Base-by-base conservation (phyloP, 2,888 invertebrate species). In the Sarcophaga variegata region DNA sequence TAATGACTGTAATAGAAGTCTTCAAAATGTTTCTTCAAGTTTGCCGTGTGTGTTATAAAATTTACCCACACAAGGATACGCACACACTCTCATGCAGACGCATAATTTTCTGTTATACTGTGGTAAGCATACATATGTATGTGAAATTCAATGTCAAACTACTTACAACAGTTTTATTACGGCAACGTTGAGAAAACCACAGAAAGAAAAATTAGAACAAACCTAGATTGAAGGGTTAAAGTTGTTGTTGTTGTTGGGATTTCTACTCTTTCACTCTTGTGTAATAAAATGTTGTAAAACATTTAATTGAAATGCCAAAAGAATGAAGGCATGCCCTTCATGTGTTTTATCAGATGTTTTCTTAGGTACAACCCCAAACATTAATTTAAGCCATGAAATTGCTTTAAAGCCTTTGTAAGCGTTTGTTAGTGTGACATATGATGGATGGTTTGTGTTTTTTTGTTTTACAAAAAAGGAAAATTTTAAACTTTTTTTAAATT, bases 261-360 rank as follows among this genome's bases (percentile, higher is more conserved):
- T 49, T 14, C 12, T 2, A 49, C 49, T 14, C 4, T 49, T 49
- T 49, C 2, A 49, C 49, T 49, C 37, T 37, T 8, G 8, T 54
- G 54, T 54, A 54, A 54, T 54, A 54, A 54, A 54, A 54, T 54
- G 54, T 54, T 54, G 54, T 54, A 54, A 54, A 54, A 54, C 54
- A 54, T 54, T 54, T 54, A 54, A 54, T 54, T 54, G 17, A 54
- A 54, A 54, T 17, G 54, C 17, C 54, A 17, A 14, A 54, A 54
- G 54, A 3, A 54, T 54, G 4, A 17, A 12, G 12, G 54, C 54
- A 54, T 17, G 49, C 3, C 3, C 14, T 54, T 54, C 4, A 54
- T 12, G 0, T 12, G 54, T 54, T 54, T 54, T 54, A 54, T 17
- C 54, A 14, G 54, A 54, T 54, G 54, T 54, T 54, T 54, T 54